Base-by-base conservation (phyloP, 2,797 vertebrate species). In the Enteromius mattozi region DNA sequence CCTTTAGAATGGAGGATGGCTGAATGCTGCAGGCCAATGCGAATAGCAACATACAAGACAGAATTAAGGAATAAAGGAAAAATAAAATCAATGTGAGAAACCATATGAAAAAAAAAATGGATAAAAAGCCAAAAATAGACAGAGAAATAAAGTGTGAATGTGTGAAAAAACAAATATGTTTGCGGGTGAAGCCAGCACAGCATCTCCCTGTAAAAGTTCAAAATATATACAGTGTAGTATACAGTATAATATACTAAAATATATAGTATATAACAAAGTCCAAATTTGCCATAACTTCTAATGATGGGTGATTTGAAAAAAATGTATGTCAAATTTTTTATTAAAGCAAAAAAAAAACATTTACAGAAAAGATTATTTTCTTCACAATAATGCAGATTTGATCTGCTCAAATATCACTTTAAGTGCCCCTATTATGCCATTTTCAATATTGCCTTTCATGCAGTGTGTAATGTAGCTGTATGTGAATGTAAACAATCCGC, bases 1-100 rank as follows among this genome's bases (percentile, higher is more conserved):
- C 87, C 86, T 89, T 91, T 74, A 93, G 86, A 86, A 91, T 87
- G 82, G 88, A 92, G 75, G 87, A 91, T 70, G 91, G 92, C 86
- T 91, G 88, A 86, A 92, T 90, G 91, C 91, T 94, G 87, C 78
- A 85, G 81, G 78, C 69, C 49, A 86, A 21, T 89, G 83, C 33
- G 82, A 82, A 89, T 87, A 89, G 89, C 88, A 90, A 91, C 90
- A 91, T 91, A 91, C 91, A 92, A 84, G 80, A 89, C 45, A 72
- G 61, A 49, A 81, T n/a, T 54, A 54, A 54, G 51, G 19, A 54
- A 74, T 69, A 82, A 81, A 84, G 33, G n/a, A 66, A 68, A 35
- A 65, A 84, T 83, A 76, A 75, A 85, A 49, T 27, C 45, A 68
- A 82, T 54, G 74, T 83, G 78, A 78, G 19, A 88, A 69, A 21